These are phyloP conservation scores for Drosophila quasianomalipes DNA, from an alignment of 2,888 invertebrate species.

Conservation along the genomic window DNA sequence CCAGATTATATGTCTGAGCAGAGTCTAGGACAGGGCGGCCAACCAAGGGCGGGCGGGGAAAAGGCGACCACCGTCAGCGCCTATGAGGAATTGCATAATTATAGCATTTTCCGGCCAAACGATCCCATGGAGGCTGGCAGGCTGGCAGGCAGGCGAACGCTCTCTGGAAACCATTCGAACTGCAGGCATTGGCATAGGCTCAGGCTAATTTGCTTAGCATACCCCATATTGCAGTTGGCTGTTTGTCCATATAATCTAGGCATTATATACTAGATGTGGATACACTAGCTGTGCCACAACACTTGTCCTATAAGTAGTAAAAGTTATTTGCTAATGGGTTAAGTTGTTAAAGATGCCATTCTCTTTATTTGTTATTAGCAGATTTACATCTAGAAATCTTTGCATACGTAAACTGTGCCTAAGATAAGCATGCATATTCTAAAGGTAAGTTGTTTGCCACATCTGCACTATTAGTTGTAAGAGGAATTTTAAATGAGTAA, in stretches of 20 bases:
- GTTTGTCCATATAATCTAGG: constrained; percentile 58
- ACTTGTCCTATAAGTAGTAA: background rate
- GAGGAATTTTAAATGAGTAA: background rate
- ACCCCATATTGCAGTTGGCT: constrained; percentile 48
- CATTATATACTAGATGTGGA: constrained; percentile 39
- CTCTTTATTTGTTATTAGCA: background rate
- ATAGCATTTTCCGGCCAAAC: constrained; percentile 75
- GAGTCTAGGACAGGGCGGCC: constrained; percentile 1
- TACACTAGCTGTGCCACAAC: constrained; percentile 14
- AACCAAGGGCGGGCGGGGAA: constrained; percentile 18
- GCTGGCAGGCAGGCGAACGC: constrained; percentile 10
- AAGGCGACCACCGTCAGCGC: constrained; percentile 82
- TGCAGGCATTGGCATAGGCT: constrained; percentile 47
- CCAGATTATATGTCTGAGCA: constrained; percentile 65
- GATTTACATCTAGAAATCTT: constrained; percentile 1
- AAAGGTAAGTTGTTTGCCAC: background rate
- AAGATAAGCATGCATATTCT: background rate
- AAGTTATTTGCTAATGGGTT: constrained; percentile 21
- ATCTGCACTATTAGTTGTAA: background rate
- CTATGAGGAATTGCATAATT: constrained; percentile 84
- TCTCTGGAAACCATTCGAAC: constrained; percentile 8
- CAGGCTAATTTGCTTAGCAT: constrained; percentile 68
- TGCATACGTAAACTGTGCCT: background rate
- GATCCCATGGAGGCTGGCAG: constrained; percentile 20
- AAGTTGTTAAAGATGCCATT: background rate